Percentiles rank a stretch among this genome's conserved stretches.
Conservation (phyloP, 2,888 invertebrate genomes). For the Digitonthophagus gazella region DNA sequence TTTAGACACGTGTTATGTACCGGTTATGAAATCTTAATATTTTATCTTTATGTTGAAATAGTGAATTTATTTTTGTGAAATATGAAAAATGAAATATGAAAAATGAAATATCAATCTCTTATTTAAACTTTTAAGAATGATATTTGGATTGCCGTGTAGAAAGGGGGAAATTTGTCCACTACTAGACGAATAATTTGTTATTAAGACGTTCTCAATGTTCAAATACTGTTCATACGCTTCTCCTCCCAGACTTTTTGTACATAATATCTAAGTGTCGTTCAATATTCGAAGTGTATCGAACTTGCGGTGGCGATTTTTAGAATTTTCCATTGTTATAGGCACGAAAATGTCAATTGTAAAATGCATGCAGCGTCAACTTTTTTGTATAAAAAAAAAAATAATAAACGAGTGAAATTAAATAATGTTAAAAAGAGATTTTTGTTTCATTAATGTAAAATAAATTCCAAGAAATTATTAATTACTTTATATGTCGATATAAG, state of each 20-base stretch:
- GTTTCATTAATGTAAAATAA: too few species aligned
- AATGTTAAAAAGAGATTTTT: background rate
- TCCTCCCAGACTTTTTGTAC: background rate
- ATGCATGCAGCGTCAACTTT: conserved; percentile 11
- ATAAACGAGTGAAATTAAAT: background rate
- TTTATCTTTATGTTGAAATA: background rate
- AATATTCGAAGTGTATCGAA: background rate
- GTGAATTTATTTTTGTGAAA: background rate
- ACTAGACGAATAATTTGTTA: conserved; percentile 6
- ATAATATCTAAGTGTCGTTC: background rate
- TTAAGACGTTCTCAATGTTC: background rate
- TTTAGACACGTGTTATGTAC: background rate
- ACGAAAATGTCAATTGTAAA: conserved; percentile 17
- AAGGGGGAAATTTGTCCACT: background rate
- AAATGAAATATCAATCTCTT: too few species aligned
- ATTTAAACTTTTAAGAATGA: too few species aligned
- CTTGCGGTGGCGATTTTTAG: conserved; percentile 4
- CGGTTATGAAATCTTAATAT: background rate
- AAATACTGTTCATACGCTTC: background rate
- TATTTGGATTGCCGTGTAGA: too few species aligned
- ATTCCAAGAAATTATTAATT: too few species aligned
- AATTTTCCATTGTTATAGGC: conserved; percentile 11
- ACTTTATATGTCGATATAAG: too few species aligned
- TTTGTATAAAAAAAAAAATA: background rate
- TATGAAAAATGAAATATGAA: too few species aligned